These are phyloP conservation scores for Chymomyza costata DNA, from an alignment of 1,140 invertebrate species.

Conservation along the genomic window DNA sequence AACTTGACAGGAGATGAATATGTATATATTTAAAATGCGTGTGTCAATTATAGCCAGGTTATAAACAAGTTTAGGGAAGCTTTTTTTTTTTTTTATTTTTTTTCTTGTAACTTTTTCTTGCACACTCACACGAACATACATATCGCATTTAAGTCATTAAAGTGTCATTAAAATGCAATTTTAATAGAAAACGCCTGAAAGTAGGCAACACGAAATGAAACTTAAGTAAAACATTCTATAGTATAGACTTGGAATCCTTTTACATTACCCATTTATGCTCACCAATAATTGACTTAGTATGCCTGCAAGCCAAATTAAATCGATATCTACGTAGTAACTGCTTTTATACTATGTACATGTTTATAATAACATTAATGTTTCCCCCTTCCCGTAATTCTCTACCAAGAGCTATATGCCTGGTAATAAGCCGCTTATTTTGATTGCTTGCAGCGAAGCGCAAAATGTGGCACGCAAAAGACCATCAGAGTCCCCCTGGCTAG, in stretches of 20 bases:
- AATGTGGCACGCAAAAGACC: background rate
- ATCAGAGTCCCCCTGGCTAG: no score
- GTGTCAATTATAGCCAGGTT: no score
- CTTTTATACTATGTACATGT: slow-evolving; percentile 15
- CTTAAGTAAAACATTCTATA: background rate
- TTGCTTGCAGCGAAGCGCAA: slow-evolving; percentile 28
- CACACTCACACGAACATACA: no score
- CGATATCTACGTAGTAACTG: slow-evolving; percentile 52
- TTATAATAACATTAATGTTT: slow-evolving; percentile 55
- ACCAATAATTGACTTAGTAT: slow-evolving; percentile 38
- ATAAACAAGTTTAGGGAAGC: no score
- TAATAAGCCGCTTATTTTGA: slow-evolving; percentile 59
- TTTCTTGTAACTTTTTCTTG: no score
- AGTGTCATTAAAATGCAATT: slow-evolving; percentile 57
- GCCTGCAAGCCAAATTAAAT: slow-evolving; percentile 38
- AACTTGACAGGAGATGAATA: slow-evolving; percentile 2
- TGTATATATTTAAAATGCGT: no score
- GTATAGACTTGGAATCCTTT: background rate
- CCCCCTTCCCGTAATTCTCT: slow-evolving; percentile 1
- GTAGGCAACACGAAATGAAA: slow-evolving; percentile 38
- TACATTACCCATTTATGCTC: slow-evolving; percentile 32
- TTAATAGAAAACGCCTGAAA: slow-evolving; percentile 36
- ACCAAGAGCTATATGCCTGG: background rate
- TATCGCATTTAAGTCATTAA: slow-evolving; percentile 50
- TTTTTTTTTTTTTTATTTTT: no score